Conservation (phyloP, 2,113 vertebrate species). For the Sander vitreus region DNA sequence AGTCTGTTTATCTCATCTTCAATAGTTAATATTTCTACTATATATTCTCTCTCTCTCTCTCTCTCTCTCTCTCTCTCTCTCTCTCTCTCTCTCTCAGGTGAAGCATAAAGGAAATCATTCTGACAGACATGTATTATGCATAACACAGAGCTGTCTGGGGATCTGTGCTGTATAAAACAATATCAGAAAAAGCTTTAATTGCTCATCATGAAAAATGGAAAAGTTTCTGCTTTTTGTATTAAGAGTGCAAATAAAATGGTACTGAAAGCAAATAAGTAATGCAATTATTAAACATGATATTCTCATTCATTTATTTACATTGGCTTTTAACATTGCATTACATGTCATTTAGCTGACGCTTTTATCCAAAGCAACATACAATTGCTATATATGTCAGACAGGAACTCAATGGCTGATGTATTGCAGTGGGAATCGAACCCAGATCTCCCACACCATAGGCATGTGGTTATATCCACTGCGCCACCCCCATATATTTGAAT, state of each 20-base stretch:
- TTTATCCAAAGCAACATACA: no score
- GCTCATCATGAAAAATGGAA: not conserved
- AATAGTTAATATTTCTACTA: not conserved
- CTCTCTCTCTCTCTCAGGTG: conserved; percentile 36
- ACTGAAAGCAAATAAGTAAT: conserved; percentile 27
- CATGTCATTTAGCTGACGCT: no score
- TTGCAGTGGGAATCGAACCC: no score
- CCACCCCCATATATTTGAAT: not conserved
- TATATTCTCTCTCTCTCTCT: not conserved
- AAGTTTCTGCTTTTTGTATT: not conserved
- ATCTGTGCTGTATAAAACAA: conserved; percentile 4
- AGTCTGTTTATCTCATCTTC: not conserved
- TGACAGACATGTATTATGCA: conserved; percentile 51
- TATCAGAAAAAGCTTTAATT: conserved; percentile 9
- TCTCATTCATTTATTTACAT: conserved; percentile 4
- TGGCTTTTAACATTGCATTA: not conserved
- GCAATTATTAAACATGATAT: not conserved
- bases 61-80: conserved; percentile 39
- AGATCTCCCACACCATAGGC: no score
- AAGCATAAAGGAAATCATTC: conserved; percentile 20
- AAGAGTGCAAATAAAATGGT: conserved; percentile 6
- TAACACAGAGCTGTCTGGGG: conserved; percentile 11
- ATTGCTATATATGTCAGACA: no score
- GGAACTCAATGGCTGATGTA: no score
- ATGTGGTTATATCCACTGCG: no score